These are phyloP conservation scores for Cotesia vestalis DNA, from an alignment of 1,140 invertebrate genomes.

Conservation along the genomic window DNA sequence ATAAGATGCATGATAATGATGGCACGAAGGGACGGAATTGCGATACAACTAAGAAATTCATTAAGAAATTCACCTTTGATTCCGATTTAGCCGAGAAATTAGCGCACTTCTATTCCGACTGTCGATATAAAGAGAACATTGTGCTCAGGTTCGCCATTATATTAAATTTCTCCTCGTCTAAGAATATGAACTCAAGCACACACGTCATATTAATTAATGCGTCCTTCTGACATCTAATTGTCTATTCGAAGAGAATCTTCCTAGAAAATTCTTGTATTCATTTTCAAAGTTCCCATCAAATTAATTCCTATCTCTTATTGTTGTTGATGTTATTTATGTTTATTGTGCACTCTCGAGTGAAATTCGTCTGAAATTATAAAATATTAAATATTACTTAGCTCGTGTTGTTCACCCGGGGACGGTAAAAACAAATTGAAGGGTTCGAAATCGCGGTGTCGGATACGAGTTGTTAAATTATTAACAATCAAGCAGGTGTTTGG, in stretches of 20 bases:
- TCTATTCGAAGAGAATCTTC: no score
- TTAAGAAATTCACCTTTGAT: slow-evolving; percentile 33
- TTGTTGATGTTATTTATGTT: no score
- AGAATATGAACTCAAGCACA: neutral
- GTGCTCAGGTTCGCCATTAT: neutral
- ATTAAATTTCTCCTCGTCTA: slow-evolving; percentile 5
- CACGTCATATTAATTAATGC: neutral
- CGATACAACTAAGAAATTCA: slow-evolving; percentile 35
- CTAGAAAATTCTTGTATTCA: no score
- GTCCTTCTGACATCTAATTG: no score
- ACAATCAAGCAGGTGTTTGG: slow-evolving; percentile 58
- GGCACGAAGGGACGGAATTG: slow-evolving; percentile 17
- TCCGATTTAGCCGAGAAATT: neutral
- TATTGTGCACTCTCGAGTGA: neutral
- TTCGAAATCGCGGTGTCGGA: slow-evolving; percentile 42
- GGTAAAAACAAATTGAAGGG: slow-evolving; percentile 33
- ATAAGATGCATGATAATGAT: slow-evolving; percentile 5
- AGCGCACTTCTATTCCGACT: neutral
- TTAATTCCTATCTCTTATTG: no score
- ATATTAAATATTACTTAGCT: neutral
- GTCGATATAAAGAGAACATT: neutral
- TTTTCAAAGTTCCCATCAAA: no score
- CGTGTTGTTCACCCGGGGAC: neutral
- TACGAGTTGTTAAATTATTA: slow-evolving; percentile 53
- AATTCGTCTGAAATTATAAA: slow-evolving; percentile 26